A percentile compares a stretch with the other conserved stretches of the same genome.
Conservation (phyloP, 2,797 vertebrate genomes). For the Monodelphis domestica region DNA sequence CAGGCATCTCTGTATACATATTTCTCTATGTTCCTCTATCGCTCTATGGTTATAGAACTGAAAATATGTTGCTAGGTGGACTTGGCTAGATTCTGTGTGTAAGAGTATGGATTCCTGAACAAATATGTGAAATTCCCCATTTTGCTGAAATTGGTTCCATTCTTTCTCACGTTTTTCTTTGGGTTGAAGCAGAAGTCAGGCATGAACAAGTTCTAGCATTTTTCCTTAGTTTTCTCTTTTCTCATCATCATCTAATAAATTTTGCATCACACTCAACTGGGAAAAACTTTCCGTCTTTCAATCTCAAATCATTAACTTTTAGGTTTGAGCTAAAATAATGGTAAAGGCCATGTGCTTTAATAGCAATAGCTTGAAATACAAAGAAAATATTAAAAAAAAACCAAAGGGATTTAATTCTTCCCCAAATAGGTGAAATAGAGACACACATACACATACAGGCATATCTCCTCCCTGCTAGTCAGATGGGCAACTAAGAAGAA, state of each 20-base stretch:
- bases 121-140: background rate
- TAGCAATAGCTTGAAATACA: background rate
- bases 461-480: background rate
- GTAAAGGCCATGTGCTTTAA: background rate
- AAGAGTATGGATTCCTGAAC: background rate
- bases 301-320: background rate
- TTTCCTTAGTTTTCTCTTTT: background rate
- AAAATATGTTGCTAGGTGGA: background rate
- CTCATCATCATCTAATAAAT: background rate
- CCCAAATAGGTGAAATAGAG: background rate
- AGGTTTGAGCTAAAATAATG: background rate
- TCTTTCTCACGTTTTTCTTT: background rate
- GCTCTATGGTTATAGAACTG: background rate
- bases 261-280: background rate
- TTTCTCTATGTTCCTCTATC: background rate
- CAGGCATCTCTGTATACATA: background rate
- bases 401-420: background rate
- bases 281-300: background rate
- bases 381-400: too few relatives aligned
- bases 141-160: background rate
- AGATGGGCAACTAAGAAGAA: background rate
- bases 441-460: background rate
- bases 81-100: background rate
- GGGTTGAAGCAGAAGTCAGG: background rate
- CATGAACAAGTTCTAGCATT: background rate